These are phyloP conservation scores for Bostrychus sinensis DNA, from an alignment of 2,113 vertebrate species.

Conservation along the genomic window DNA sequence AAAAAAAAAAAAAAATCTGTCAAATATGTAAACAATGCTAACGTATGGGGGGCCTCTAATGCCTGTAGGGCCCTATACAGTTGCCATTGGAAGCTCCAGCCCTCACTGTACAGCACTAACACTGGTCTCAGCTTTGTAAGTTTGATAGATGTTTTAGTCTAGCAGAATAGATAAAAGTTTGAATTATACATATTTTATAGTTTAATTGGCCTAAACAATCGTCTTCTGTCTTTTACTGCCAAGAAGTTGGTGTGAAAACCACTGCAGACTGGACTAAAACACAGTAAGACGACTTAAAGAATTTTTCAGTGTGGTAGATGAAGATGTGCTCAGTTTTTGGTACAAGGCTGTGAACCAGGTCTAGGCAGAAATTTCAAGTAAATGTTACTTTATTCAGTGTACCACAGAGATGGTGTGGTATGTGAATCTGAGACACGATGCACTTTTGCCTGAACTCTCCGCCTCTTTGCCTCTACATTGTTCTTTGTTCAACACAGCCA, in stretches of 20 bases:
- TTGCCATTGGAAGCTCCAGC: no score
- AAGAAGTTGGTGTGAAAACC: background rate
- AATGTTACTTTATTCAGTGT: slow-evolving; percentile 51
- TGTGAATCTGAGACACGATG: slow-evolving; percentile 34
- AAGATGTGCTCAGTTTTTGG: slow-evolving; percentile 3
- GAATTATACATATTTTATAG: no score
- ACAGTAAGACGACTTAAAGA: background rate
- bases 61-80: no score
- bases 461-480: background rate
- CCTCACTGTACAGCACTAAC: no score
- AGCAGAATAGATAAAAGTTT: no score
- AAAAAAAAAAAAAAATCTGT: no score
- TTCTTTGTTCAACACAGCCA: background rate
- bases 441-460: background rate
- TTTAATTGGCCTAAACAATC: no score
- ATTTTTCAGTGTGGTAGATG: background rate
- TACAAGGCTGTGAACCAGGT: slow-evolving; percentile 15
- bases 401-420: slow-evolving; percentile 45
- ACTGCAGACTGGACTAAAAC: background rate
- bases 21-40: no score
- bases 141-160: no score
- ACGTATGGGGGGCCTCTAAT: no score
- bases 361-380: slow-evolving; percentile 33
- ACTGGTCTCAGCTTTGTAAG: background rate
- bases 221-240: no score